Evolutionary conservation across 2,888 invertebrate species (phyloP).

Genomic region (Diarsia dahlii): DNA sequence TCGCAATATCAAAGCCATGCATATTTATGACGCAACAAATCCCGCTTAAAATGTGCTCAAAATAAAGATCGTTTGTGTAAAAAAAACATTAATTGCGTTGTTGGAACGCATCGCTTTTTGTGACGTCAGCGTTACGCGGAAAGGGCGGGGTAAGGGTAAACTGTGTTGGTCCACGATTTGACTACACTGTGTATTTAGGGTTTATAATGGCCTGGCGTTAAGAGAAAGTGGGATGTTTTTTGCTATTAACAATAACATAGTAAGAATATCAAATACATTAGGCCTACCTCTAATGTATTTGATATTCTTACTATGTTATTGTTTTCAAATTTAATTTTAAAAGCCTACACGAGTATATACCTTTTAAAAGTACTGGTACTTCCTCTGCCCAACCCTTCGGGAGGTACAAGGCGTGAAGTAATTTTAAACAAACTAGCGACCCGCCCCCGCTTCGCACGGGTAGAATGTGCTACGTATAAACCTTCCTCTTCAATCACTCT

Average conservation of each 20-base stretch:
- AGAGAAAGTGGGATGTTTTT: neutral
- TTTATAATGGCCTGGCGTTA: neutral
- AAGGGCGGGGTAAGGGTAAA: neutral
- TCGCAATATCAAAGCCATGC: slow-evolving; percentile 38
- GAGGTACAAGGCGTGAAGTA: too few relatives aligned
- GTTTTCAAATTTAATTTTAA: too few relatives aligned
- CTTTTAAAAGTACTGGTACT: too few relatives aligned
- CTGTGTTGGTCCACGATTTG: slow-evolving; percentile 17
- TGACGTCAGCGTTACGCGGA: slow-evolving; percentile 44
- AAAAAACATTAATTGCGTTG: slow-evolving; percentile 59
- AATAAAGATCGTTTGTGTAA: slow-evolving; percentile 56
- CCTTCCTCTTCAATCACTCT: too few relatives aligned
- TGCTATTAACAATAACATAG: neutral
- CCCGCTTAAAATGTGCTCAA: slow-evolving; percentile 53
- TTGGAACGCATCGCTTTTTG: slow-evolving; percentile 36
- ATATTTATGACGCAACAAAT: slow-evolving; percentile 58
- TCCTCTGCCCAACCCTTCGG: too few relatives aligned
- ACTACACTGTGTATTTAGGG: slow-evolving; percentile 29
- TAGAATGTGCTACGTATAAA: too few relatives aligned
- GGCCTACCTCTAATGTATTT: too few relatives aligned
- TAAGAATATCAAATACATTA: neutral
- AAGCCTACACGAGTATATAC: too few relatives aligned
- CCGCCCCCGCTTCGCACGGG: too few relatives aligned
- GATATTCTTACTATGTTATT: too few relatives aligned
- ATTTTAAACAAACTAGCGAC: too few relatives aligned